Evolutionary conservation across 2,888 invertebrate genomes (phyloP), one percentile per base, ranked within the genome.

Genomic region (Pediacus dermestoides): DNA sequence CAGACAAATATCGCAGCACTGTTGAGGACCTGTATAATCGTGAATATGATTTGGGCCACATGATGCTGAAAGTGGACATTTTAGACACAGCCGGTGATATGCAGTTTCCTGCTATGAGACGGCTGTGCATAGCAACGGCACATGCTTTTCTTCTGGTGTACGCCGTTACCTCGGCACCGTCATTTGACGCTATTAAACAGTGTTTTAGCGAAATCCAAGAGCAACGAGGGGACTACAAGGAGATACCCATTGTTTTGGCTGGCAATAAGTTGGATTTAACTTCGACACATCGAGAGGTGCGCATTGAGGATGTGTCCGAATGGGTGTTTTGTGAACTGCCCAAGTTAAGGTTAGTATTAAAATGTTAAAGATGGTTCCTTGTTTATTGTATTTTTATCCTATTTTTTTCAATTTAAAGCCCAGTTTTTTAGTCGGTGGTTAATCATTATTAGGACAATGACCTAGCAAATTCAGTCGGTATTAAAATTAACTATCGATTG

Each of bases 61-160:
- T 82, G 49, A 81, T 82, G 7, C 72, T 89, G 26, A 86, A 87
- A 73, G 79, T 86, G 53, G 87, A 88, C 64, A 83, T 88, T 49
- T 66, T 88, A 62, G 88, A 88, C 69, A 88, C 88, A 15, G 83
- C 83, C 8, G 89, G 90, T 12, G 88, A 89, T 65, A 80, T 88
- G 69, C 87, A 88, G 65, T 92, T 91, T 68, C 91, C 92, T 4
- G 91, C 90, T 39, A 92, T 92, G 91, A 74, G 90, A 46, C 75
- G 88, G 36, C 73, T 92, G 46, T 87, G 87, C 58, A 88, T 92
- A 57, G 85, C 88, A 22, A 89, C 86, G 2, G 90, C 90, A 21
- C 86, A 89, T 67, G 91, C 90, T 36, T 91, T 92, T 65, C 77
- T 92, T 37, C 73, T 92, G 42, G 90, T 92, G 11, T 92, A 90